Evolutionary conservation across 1,140 invertebrate genomes (phyloP), one percentile per base, ranked within the genome.

Genomic region (Drosophila tani): DNA sequence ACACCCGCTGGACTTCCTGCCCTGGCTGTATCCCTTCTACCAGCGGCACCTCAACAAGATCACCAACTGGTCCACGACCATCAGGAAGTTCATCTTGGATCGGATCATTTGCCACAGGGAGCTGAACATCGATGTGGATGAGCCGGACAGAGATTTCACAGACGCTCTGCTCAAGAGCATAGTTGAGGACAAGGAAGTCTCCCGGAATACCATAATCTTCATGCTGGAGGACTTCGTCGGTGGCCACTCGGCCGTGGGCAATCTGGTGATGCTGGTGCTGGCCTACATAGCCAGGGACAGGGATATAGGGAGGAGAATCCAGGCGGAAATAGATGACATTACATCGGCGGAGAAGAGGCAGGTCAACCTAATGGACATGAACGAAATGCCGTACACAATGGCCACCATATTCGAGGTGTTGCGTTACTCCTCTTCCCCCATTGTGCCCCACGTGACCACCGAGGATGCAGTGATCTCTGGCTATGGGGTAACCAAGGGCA

Each of bases 401-500:
- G 96, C 97, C 0, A 96, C 96, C 0, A 94, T 98, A 8, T 94
- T 96, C 64, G 98, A 98, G 93, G 95, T 96, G 0, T 93, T 98
- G 0, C 93, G 98, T 46, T 94, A 96, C 57, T 95, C 97, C 0
- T 96, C 97, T 1, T 98, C 97, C 0, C 97, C 97, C 0, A 98
- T 98, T 60, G 97, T 98, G 0, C 98, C 98, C 1, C 97, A 98
- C 86, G 96, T 98, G 0, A 96, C 97, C 1, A 97, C 95, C 7
- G 95, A 96, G 75, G 95, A 97, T 74, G 95, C 96, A 0, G 93
- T 94, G 1, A 95, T 98, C 35, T 94, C 95, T 47, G 97, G 96
- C n/a, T 97, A 95, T 86, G 94, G 94, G 24, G 95, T 98, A 0
- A 94, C 96, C 46, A 96, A 97, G 83, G 97, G 96, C 27, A 97